These are phyloP conservation scores for Drosophila nebulosa DNA, from an alignment of 1,140 invertebrate species.

Conservation along the genomic window DNA sequence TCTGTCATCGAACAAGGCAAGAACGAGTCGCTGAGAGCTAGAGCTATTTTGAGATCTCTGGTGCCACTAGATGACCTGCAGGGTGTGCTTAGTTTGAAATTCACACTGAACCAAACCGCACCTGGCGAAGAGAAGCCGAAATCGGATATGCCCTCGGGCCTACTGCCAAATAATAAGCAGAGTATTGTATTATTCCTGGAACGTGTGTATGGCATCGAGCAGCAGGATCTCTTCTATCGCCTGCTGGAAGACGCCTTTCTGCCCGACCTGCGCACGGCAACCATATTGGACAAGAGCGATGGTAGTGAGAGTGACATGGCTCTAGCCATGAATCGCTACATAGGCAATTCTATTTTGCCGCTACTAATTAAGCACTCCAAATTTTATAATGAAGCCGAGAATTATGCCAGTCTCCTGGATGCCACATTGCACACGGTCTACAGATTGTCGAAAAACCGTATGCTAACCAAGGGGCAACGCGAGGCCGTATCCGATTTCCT, in stretches of 20 bases:
- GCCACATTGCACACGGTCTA: slow-evolving; percentile 95
- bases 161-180: slow-evolving; percentile 98
- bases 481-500: slow-evolving; percentile 99
- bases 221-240: slow-evolving; percentile 96
- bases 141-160: slow-evolving; percentile 94
- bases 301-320: slow-evolving; percentile 99
- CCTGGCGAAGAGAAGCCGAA: slow-evolving; percentile 92
- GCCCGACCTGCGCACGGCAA: slow-evolving; percentile 97
- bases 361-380: slow-evolving; percentile 97
- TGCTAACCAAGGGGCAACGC: slow-evolving; percentile 98
- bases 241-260: slow-evolving; percentile 98
- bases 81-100: slow-evolving; percentile 96
- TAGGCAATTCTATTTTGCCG: slow-evolving; percentile 98
- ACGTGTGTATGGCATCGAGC: slow-evolving; percentile 98
- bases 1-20: slow-evolving; percentile 96
- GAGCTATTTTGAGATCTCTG: slow-evolving; percentile 97
- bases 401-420: slow-evolving; percentile 96
- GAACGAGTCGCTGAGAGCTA: slow-evolving; percentile 98
- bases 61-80: slow-evolving; percentile 99
- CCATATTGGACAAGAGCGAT: slow-evolving; percentile 98
- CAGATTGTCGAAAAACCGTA: slow-evolving; percentile 97
- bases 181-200: slow-evolving; percentile 98
- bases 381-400: slow-evolving; percentile 98
- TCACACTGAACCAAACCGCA: slow-evolving; percentile 91
- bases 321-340: slow-evolving; percentile 98